Evolutionary conservation across 2,113 vertebrate species (phyloP).

Genomic region (Onychorhynchus coronatus): DNA sequence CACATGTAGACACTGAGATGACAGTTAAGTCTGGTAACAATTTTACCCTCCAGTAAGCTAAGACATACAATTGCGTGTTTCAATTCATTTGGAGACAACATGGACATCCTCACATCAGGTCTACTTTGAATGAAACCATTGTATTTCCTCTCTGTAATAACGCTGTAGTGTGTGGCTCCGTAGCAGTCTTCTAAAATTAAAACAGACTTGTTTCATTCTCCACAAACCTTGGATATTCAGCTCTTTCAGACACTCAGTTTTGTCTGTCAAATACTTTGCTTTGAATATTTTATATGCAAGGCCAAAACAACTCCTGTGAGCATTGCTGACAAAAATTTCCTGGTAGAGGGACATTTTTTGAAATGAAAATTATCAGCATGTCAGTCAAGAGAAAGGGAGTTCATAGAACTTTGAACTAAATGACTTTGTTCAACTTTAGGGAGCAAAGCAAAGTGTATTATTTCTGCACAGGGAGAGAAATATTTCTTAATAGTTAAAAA

Average conservation of each 20-base stretch:
- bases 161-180: neutral
- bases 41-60: neutral
- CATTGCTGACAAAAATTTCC: neutral
- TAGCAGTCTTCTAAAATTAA: neutral
- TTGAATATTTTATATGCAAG: neutral
- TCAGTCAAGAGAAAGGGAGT: neutral
- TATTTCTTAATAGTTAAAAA: neutral
- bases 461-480: neutral
- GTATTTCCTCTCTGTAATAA: neutral
- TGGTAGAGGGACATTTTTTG: neutral
- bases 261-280: neutral
- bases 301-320: neutral
- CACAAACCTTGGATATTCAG: neutral
- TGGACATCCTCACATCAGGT: accelerated
- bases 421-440: neutral
- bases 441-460: neutral
- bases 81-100: neutral
- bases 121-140: neutral
- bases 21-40: neutral
- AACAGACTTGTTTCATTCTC: neutral
- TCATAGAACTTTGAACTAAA: neutral
- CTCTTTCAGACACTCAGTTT: neutral
- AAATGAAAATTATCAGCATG: neutral
- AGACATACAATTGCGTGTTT: neutral
- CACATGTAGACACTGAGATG: neutral